Conservation (phyloP, 2,797 vertebrate genomes). For the Buceros bicornis region DNA sequence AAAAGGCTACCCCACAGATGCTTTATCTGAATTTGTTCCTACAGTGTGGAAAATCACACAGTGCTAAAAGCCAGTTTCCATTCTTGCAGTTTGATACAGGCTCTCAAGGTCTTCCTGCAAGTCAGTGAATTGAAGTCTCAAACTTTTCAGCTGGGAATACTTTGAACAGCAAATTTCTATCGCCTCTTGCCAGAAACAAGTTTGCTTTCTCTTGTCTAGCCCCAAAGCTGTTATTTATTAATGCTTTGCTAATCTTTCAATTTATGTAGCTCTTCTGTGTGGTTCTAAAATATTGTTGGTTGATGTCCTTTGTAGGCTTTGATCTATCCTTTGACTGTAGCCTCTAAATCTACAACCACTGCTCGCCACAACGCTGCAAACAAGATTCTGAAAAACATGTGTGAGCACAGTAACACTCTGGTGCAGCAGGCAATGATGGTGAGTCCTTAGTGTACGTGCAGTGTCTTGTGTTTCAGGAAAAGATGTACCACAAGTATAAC, state of each 20-base stretch:
- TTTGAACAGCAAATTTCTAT: background rate
- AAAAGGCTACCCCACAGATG: background rate
- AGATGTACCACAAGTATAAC: background rate
- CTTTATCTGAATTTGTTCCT: background rate
- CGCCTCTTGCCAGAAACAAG: background rate
- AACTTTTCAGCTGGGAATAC: background rate
- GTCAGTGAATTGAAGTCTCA: background rate
- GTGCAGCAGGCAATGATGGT: slow-evolving; percentile 99
- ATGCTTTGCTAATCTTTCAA: background rate
- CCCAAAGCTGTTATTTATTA: background rate
- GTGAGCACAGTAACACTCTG: slow-evolving; percentile 97
- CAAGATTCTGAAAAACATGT: slow-evolving; percentile 99
- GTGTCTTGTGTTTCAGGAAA: background rate
- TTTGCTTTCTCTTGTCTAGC: background rate
- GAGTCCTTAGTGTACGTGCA: background rate
- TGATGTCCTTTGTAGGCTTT: slow-evolving; percentile 85
- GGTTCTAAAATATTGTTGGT: background rate
- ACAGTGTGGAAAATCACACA: background rate
- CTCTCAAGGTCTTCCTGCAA: background rate
- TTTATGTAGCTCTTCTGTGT: background rate
- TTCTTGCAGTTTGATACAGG: background rate
- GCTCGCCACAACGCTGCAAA: slow-evolving; percentile 98
- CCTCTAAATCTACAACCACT: slow-evolving; percentile 97
- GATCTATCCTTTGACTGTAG: slow-evolving; percentile 98
- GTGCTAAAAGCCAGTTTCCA: background rate